Conservation (phyloP, 2,888 invertebrate species). For the Salticus scenicus region DNA sequence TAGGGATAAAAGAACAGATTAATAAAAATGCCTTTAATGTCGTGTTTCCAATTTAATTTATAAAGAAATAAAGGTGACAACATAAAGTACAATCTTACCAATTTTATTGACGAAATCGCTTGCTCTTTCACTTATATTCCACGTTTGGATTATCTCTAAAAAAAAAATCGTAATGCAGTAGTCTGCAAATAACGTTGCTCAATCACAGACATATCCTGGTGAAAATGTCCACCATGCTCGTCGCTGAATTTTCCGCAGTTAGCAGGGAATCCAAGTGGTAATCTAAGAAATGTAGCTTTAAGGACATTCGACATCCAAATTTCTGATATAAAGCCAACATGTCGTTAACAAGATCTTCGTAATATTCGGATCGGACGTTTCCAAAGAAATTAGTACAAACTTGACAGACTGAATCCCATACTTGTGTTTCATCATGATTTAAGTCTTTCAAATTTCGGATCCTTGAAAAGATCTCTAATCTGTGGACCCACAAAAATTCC, state of each 20-base stretch:
- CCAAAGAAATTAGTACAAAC: neutral
- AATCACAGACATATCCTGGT: no score
- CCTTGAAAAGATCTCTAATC: neutral
- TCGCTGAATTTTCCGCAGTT: no score
- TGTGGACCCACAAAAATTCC: neutral
- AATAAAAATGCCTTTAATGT: neutral
- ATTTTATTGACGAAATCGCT: no score
- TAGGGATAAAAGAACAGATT: neutral
- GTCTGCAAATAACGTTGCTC: no score
- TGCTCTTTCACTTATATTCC: no score
- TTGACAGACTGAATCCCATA: neutral
- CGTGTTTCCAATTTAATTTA: neutral
- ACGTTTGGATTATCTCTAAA: no score
- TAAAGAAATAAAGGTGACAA: neutral
- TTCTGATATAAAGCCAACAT: slow-evolving; percentile 7
- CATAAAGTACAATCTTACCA: neutral
- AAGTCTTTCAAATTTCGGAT: neutral
- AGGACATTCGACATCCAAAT: neutral
- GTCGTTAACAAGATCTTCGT: neutral
- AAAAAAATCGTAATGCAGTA: no score
- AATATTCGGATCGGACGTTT: neutral
- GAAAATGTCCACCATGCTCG: no score
- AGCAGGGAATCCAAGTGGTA: no score
- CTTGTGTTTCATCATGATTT: neutral
- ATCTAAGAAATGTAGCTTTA: no score